Base-by-base conservation (phyloP, 30 jellyfish, hydroid and myxozoan genomes). In the Cassiopea xamachana region DNA sequence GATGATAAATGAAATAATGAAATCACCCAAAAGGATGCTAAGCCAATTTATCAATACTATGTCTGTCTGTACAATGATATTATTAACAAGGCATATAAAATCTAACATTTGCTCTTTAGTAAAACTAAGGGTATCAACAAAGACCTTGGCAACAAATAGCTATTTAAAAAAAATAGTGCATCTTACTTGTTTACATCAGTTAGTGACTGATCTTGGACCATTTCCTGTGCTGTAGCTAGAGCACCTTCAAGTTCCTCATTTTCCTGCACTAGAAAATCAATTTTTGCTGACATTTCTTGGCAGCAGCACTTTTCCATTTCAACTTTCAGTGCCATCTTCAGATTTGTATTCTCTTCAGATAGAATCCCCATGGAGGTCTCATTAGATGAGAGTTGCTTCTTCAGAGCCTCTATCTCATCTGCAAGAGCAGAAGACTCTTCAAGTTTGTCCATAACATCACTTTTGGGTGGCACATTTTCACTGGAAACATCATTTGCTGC, bases 361-460 rank as follows among this genome's bases (percentile, higher is more conserved):
- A 84, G 79, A 51, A 84, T 71, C 1, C 92, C 92, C 13, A 84
- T 70, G 51, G 85, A 48, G 49, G 70, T 46, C 39, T 84, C 92
- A 4, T 70, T 85, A 10, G 84, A 51, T 19, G 92, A 84, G 47
- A 84, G 62, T 50, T 84, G 92, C 51, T 85, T 84, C 44, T 50
- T 27, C 17, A 84, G 17, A 5, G 55, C 78, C 17, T 84, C 92
- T 18, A 84, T 12, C 9, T 68, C 9, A 2, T 48, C 60, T 19
- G 15, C 27, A 17, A 78, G 43, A 1, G 16, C 87, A 50, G 75
- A 14, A 48, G 75, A 5, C 46, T 49, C 75, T 43, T 14, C 73
- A 14, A 48, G 49, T 16, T 27, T 50, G 69, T 19, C 43, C 48
- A 16, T 68, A 6, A 59, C 77, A 59, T 16, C 7, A 2, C 46